Base-by-base conservation (phyloP, 2,888 invertebrate genomes). In the Villa cingulata region DNA sequence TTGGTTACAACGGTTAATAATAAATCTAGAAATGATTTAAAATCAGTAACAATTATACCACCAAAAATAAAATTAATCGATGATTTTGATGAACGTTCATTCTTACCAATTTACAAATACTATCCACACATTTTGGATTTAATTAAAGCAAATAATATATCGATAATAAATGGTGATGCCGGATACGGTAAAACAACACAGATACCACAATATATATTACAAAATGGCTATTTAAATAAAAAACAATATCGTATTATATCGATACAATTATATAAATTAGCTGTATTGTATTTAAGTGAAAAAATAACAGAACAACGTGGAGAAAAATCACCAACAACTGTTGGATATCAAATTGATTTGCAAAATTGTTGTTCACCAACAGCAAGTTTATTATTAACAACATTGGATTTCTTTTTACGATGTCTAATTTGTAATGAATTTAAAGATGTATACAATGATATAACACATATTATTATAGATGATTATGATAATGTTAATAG, bases 401-500 rank as follows among this genome's bases (percentile, higher is more conserved):
- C 63, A 2, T 56, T 58, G 7, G 53, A 57, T 42, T 61, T 59
- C 45, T 53, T 63, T 15, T 73, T 96, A 45, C 72, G 94, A 43
- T 91, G 90, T 1, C 72, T 96, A 46, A 89, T 94, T 82, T 80
- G 79, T 1, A 85, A 85, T 1, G 83, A 83, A 7, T 67, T 53
- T 14, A 49, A 56, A n/a, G 55, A 59, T 5, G 54, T 59, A 18
- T 60, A 62, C 50, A 53, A 53, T 1, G 55, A 58, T 37, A 56
- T 62, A 29, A 87, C 90, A 0, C 95, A 95, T 66, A 73, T 87
- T 34, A 79, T 88, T 49, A 77, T 94, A 59, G 94, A 95, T 66
- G 95, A 96, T 68, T 82, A 94, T 18, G 94, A 96, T 67, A 89
- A 94, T 64, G 75, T 94, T 1, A 90, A 94, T 67, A n/a, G n/a